Percentiles rank a stretch among this genome's conserved stretches.
These are phyloP conservation scores for Brachionus rubens DNA, from an alignment of 1,140 invertebrate species.

Conservation along the genomic window DNA sequence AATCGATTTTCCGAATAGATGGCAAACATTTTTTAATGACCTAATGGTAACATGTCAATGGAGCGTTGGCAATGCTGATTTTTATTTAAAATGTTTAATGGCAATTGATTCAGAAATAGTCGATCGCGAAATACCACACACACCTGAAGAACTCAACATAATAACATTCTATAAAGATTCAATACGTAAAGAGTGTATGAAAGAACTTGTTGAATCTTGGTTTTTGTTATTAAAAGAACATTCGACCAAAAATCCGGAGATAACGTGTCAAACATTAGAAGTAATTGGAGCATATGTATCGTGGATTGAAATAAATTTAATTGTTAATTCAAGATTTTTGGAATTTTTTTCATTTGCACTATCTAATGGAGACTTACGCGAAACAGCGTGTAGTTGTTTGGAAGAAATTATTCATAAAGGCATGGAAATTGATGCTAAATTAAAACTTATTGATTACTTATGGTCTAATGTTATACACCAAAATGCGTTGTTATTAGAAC, in stretches of 20 bases:
- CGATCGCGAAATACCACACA: slow-evolving; percentile 62
- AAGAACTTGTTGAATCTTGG: slow-evolving; percentile 64
- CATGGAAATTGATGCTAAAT: slow-evolving; percentile 65
- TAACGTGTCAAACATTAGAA: slow-evolving; percentile 62
- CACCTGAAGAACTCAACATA: slow-evolving; percentile 60
- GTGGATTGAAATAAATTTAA: slow-evolving; percentile 66
- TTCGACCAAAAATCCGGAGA: slow-evolving; percentile 56
- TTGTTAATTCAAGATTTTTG: slow-evolving; percentile 65
- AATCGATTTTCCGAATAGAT: slow-evolving; percentile 63
- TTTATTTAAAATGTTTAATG: slow-evolving; percentile 63
- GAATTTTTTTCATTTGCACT: slow-evolving; percentile 62
- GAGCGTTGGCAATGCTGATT: slow-evolving; percentile 60
- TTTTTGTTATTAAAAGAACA: slow-evolving; percentile 61
- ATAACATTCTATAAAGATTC: slow-evolving; percentile 65
- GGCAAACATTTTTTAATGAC: slow-evolving; percentile 64
- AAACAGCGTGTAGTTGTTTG: slow-evolving; percentile 65
- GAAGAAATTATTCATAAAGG: slow-evolving; percentile 65
- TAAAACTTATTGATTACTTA: slow-evolving; percentile 65
- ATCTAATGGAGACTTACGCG: slow-evolving; percentile 55
- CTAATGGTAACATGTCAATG: slow-evolving; percentile 57
- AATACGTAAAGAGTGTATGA: slow-evolving; percentile 64
- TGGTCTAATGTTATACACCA: slow-evolving; percentile 59
- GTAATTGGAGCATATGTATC: slow-evolving; percentile 65
- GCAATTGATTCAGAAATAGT: slow-evolving; percentile 64
- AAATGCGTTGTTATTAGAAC: slow-evolving; percentile 54